These are phyloP conservation scores for Ectemnius lituratus DNA, from an alignment of 2,888 invertebrate genomes.

Conservation along the genomic window DNA sequence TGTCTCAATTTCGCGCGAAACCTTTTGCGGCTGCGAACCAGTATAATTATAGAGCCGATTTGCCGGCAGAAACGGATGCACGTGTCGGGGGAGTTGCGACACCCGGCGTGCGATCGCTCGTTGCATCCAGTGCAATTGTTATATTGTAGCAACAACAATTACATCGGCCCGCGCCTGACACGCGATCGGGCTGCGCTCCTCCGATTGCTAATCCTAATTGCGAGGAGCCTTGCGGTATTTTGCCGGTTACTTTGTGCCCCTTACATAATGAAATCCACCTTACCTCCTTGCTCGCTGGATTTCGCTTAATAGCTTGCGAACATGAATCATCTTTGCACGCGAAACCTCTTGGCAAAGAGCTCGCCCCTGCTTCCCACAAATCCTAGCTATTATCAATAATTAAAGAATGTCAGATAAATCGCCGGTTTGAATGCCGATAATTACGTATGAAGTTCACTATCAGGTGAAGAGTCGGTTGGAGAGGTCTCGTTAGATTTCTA, in stretches of 20 bases:
- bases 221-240: constrained; percentile 45
- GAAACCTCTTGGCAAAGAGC: constrained; percentile 25
- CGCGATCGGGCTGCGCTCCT: constrained; percentile 63
- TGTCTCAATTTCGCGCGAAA: background rate
- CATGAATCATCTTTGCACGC: constrained; percentile 33
- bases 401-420: background rate
- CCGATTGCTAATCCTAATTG: constrained; percentile 63
- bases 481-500: constrained; percentile 23
- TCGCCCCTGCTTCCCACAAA: constrained; percentile 4
- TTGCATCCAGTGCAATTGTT: constrained; percentile 54
- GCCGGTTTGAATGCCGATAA: background rate
- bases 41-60: constrained; percentile 26
- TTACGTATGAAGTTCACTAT: background rate
- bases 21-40: background rate
- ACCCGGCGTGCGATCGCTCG: constrained; percentile 56
- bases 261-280: constrained; percentile 57
- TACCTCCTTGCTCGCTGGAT: constrained; percentile 32
- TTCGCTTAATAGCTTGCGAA: constrained; percentile 16
- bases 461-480: background rate
- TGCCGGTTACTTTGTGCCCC: constrained; percentile 45
- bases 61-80: constrained; percentile 50
- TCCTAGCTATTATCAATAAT: background rate
- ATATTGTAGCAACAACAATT: constrained; percentile 61
- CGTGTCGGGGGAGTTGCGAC: constrained; percentile 56
- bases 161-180: constrained; percentile 60